Conservation (phyloP, 2,797 vertebrate genomes). For the Graptemys geographica region DNA sequence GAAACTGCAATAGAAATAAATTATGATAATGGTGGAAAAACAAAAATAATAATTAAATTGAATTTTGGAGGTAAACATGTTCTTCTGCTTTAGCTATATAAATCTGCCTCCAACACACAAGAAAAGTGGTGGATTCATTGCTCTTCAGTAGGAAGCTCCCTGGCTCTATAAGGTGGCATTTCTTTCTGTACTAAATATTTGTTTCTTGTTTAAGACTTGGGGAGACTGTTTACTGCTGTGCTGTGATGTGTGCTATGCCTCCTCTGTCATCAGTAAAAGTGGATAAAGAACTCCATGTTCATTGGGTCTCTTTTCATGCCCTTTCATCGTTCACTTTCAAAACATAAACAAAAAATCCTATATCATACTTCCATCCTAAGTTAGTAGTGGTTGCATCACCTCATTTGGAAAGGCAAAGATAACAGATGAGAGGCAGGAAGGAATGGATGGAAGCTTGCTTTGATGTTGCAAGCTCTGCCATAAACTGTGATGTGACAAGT, state of each 20-base stretch:
- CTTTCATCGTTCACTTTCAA: slow-evolving; percentile 51
- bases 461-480: slow-evolving; percentile 29
- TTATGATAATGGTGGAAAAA: background rate
- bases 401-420: background rate
- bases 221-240: background rate
- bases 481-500: slow-evolving; percentile 42
- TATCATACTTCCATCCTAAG: background rate
- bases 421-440: slow-evolving; percentile 39
- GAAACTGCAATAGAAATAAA: background rate
- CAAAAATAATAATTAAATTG: background rate
- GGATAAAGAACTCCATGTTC: background rate
- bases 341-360: background rate
- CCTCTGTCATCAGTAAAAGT: background rate
- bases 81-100: background rate
- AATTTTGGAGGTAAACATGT: background rate
- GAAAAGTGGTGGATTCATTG: slow-evolving; percentile 24
- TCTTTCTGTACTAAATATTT: background rate
- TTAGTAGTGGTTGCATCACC: background rate
- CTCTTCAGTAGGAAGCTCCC: background rate
- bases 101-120: background rate
- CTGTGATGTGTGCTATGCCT: background rate
- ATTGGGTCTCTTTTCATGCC: slow-evolving; percentile 27
- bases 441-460: slow-evolving; percentile 32
- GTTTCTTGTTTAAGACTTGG: background rate
- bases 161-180: background rate